These are phyloP conservation scores for Zingel zingel DNA, from an alignment of 2,113 vertebrate species.

Conservation along the genomic window DNA sequence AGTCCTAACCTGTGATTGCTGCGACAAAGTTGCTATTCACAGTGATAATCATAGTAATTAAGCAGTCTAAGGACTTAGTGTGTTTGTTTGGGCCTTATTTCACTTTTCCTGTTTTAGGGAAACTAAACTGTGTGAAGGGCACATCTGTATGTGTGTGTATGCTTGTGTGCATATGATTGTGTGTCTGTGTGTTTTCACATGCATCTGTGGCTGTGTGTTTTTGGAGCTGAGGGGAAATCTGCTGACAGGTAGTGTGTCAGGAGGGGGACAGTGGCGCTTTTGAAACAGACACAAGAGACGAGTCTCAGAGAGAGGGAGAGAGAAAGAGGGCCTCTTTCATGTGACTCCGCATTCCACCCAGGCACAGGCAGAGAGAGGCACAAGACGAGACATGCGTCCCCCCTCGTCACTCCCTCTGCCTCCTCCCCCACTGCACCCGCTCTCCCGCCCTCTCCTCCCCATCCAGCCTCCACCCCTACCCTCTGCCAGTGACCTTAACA, in stretches of 20 bases:
- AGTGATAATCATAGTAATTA: conserved; percentile 79
- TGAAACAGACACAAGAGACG: conserved; percentile 78
- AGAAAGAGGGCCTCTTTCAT: conserved; percentile 84
- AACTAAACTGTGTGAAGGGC: conserved; percentile 42
- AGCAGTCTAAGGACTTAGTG: conserved; percentile 62
- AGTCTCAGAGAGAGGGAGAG: conserved; percentile 67
- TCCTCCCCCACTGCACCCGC: conserved; percentile 43
- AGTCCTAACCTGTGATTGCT: conserved; percentile 65
- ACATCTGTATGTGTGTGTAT: conserved; percentile 53
- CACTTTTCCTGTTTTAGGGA: conserved; percentile 72
- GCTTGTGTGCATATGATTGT: conserved; percentile 27
- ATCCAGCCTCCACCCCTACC: conserved; percentile 64
- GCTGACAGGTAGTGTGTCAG: conserved; percentile 80
- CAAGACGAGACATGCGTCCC: conserved; percentile 89
- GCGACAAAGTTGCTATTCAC: conserved; percentile 71
- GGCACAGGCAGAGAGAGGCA: conserved; percentile 89
- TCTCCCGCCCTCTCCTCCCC: conserved; percentile 70
- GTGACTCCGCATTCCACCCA: conserved; percentile 87
- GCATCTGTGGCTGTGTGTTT: conserved; percentile 58
- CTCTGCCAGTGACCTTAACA: conserved; percentile 90
- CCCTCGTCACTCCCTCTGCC: conserved; percentile 75
- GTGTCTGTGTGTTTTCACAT: conserved; percentile 30
- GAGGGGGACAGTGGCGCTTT: conserved; percentile 81
- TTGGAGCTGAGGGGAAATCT: conserved; percentile 65
- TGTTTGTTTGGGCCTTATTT: conserved; percentile 71